These are phyloP conservation scores for Rachycentron canadum DNA, from an alignment of 2,797 vertebrate genomes.

Conservation along the genomic window DNA sequence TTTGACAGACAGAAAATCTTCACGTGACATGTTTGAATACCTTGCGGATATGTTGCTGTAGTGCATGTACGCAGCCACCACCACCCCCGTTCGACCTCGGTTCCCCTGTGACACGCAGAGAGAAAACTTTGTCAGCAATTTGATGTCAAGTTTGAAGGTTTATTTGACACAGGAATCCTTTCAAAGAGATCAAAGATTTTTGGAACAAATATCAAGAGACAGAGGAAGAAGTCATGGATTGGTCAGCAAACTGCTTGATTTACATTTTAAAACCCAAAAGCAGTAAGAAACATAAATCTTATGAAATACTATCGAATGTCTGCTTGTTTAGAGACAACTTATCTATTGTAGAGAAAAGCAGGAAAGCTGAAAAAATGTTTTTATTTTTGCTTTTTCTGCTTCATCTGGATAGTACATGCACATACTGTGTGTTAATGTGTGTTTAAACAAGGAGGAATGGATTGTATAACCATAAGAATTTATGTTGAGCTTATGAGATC, in stretches of 20 bases:
- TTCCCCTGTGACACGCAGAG: slow-evolving; percentile 86
- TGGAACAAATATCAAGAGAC: slow-evolving; percentile 2
- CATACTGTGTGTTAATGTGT: neutral
- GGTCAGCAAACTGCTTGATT: slow-evolving; percentile 1
- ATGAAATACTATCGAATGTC: slow-evolving; percentile 26
- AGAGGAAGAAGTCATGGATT: neutral
- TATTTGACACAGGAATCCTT: slow-evolving; percentile 34
- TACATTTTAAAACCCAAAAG: slow-evolving; percentile 7
- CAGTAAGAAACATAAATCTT: slow-evolving; percentile 18
- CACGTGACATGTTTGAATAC: slow-evolving; percentile 74
- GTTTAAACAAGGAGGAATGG: slow-evolving; percentile 12
- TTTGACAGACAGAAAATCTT: neutral
- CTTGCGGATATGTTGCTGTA: slow-evolving; percentile 98
- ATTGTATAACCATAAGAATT: neutral
- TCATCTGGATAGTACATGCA: slow-evolving; percentile 7
- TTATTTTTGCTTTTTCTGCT: slow-evolving; percentile 11
- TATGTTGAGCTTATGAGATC: slow-evolving; percentile 5
- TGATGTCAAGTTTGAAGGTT: neutral
- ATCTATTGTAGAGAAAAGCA: slow-evolving; percentile 5
- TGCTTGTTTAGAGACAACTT: slow-evolving; percentile 29
- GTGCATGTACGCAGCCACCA: slow-evolving; percentile 96
- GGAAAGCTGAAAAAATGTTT: slow-evolving; percentile 13
- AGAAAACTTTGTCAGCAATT: neutral
- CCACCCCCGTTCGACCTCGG: slow-evolving; percentile 92
- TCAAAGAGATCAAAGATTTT: slow-evolving; percentile 4